Conservation (phyloP, 2,797 vertebrate species). For the Alectoris magna region DNA sequence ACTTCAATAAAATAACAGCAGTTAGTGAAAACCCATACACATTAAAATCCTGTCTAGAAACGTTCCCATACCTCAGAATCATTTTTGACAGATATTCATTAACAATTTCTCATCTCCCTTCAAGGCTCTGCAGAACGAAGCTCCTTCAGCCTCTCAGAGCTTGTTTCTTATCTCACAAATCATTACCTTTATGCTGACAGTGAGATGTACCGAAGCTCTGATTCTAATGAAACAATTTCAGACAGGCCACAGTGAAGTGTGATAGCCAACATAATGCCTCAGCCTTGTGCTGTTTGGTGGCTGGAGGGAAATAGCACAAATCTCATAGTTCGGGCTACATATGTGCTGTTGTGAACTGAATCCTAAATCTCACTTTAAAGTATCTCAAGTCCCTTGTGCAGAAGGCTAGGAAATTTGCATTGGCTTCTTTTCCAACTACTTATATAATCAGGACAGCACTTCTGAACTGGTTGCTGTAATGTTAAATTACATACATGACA, state of each 20-base stretch:
- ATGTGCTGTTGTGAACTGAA: not conserved
- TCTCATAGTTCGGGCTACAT: not conserved
- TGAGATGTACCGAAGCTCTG: not conserved
- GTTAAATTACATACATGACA: not conserved
- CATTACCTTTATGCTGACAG: not conserved
- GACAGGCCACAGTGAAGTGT: not conserved
- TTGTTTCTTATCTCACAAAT: not conserved
- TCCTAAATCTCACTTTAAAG: not conserved
- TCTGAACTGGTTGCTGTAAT: slow-evolving; percentile 3
- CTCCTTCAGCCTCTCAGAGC: not conserved
- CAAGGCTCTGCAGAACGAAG: not conserved
- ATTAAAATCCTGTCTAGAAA: not conserved
- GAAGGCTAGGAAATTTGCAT: not conserved
- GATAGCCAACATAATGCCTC: not conserved
- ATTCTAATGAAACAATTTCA: not conserved
- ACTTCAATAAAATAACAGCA: not conserved
- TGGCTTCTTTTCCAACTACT: slow-evolving; percentile 1
- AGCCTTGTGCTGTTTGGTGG: not conserved
- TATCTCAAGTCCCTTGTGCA: not conserved
- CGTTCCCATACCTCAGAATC: not conserved
- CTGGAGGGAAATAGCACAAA: not conserved
- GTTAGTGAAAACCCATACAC: not conserved
- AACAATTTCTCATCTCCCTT: not conserved
- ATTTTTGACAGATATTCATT: not conserved
- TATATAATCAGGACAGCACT: not conserved